phyloP scores from a whole-genome alignment of 2,113 vertebrate species.

The Syrmaticus mikado region DNA sequence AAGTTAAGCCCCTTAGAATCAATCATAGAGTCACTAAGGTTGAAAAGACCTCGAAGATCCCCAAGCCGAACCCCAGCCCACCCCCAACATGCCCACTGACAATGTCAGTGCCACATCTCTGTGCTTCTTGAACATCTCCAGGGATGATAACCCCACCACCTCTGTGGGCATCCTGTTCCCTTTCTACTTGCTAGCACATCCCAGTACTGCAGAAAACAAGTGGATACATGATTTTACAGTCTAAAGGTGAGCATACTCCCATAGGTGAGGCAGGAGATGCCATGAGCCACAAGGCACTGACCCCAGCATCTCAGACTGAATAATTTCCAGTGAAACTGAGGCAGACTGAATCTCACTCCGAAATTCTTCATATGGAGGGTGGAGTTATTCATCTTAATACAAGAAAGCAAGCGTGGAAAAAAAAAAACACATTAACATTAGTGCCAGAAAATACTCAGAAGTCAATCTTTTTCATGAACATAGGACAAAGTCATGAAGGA shows the following conservation, averaged over 20 bases:
- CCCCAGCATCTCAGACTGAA: background rate
- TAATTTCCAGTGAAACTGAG: background rate
- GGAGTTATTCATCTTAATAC: background rate
- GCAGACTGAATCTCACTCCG: background rate
- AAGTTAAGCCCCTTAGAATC: background rate
- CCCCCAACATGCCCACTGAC: no score
- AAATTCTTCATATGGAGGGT: background rate
- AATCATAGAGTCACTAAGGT: background rate
- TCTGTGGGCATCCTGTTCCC: no score
- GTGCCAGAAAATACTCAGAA: background rate
- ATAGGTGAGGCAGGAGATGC: background rate
- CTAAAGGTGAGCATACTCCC: background rate
- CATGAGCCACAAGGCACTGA: background rate
- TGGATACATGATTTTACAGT: background rate
- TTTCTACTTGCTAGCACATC: background rate
- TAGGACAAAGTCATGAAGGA: background rate
- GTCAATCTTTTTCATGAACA: background rate
- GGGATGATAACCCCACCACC: no score
- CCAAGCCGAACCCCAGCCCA: no score
- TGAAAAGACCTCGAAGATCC: no score
- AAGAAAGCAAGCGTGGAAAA: background rate
- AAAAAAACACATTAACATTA: background rate
- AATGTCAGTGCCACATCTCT: no score
- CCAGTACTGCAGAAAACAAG: background rate
- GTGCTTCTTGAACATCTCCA: no score